phyloP scores from a whole-genome alignment of 2,797 vertebrate genomes.

The Scolopax bukidnonensis region DNA sequence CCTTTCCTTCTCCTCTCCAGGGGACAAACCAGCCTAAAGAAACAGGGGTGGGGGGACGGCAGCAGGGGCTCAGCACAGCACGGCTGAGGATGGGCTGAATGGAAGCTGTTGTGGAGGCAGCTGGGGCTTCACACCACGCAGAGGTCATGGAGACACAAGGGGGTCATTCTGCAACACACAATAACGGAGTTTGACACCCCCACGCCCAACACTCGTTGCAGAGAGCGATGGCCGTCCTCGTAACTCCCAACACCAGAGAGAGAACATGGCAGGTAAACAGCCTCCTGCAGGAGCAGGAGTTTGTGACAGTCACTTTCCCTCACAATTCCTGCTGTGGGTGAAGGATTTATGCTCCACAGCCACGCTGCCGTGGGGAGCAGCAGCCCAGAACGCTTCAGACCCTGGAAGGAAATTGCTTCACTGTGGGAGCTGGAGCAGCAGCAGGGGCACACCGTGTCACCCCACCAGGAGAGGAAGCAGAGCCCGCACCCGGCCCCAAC shows the following conservation, averaged over 20 bases:
- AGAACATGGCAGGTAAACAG: fast-evolving
- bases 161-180: not conserved
- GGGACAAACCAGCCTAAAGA: not conserved
- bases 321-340: fast-evolving
- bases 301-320: not conserved
- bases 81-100: not conserved
- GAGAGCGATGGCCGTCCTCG: not conserved
- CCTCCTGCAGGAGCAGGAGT: not conserved
- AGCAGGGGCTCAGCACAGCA: not conserved
- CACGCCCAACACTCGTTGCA: not conserved
- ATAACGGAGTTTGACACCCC: not conserved
- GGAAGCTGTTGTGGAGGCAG: not conserved
- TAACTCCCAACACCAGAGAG: not conserved
- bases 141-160: not conserved
- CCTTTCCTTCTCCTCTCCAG: no score
- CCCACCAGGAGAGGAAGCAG: not conserved
- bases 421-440: fast-evolving
- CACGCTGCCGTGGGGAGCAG: fast-evolving
- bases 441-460: not conserved
- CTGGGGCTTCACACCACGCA: not conserved
- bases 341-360: not conserved
- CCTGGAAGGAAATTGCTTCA: not conserved
- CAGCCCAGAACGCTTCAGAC: fast-evolving
- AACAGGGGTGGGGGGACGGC: not conserved
- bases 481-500: no score